phyloP scores from a whole-genome alignment of 2,888 invertebrate species.

The Drosophila subsilvestris region DNA sequence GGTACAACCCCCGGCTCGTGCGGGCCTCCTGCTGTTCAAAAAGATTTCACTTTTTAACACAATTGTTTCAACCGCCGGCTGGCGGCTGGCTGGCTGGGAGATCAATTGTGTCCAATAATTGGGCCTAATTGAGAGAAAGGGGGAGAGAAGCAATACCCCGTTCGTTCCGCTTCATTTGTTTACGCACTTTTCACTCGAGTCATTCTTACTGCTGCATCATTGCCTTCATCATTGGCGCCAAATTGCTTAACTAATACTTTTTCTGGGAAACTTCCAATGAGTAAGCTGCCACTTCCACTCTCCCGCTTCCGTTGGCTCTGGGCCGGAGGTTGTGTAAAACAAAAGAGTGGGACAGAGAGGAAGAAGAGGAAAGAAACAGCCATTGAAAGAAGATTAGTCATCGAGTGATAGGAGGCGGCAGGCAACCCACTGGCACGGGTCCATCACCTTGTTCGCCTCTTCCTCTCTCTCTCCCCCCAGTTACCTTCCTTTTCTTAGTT shows the following conservation, averaged over 20 bases:
- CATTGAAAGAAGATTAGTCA: constrained; percentile 37
- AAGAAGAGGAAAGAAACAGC: constrained; percentile 18
- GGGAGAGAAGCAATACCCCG: constrained; percentile 41
- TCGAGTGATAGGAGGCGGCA: constrained; percentile 1
- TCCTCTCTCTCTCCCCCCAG: constrained; percentile 3
- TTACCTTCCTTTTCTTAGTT: constrained; percentile 38
- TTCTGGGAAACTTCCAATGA: constrained; percentile 61
- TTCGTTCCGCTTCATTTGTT: constrained; percentile 63
- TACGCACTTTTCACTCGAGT: constrained; percentile 53
- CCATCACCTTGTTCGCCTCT: constrained; percentile 61
- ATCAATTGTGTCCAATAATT: constrained; percentile 77
- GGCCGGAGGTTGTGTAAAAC: constrained; percentile 44
- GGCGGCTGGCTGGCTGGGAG: constrained; percentile 24
- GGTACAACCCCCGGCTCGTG: constrained; percentile 73
- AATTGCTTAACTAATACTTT: constrained; percentile 23
- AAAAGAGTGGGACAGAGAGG: constrained; percentile 40
- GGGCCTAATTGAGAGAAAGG: constrained; percentile 73
- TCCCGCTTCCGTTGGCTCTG: constrained; percentile 66
- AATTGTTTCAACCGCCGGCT: constrained; percentile 12
- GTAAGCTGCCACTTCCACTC: constrained; percentile 65
- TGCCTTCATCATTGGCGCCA: constrained; percentile 27
- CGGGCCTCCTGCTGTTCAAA: constrained; percentile 65
- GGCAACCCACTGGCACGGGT: constrained; percentile 67
- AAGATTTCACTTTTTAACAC: constrained; percentile 69
- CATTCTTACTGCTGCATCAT: background rate